Evolutionary conservation across 1,140 invertebrate genomes (phyloP).

Genomic region (Grapholita molesta): DNA sequence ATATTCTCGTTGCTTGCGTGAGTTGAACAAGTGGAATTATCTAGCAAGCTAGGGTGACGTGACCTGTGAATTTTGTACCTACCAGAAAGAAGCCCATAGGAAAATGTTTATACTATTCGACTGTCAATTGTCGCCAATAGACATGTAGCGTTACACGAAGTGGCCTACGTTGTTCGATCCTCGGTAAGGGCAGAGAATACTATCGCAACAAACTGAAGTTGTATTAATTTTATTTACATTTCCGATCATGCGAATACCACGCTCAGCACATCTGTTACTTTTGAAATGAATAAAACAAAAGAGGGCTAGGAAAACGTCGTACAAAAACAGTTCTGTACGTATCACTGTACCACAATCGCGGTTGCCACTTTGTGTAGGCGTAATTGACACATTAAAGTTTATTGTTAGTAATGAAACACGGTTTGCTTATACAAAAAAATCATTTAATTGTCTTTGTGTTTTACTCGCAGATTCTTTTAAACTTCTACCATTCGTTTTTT

Average conservation of each 20-base stretch:
- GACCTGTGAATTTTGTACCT: too few species aligned
- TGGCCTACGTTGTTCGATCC: too few species aligned
- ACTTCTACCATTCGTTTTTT: not conserved
- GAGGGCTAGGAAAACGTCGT: not conserved
- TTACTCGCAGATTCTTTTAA: not conserved
- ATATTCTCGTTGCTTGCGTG: too few species aligned
- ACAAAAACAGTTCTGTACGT: conserved; percentile 3
- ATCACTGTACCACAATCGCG: not conserved
- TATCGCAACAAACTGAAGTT: not conserved
- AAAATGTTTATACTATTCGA: too few species aligned
- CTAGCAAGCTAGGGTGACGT: too few species aligned
- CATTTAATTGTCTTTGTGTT: conserved; percentile 1
- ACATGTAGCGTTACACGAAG: too few species aligned
- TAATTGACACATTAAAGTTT: conserved; percentile 17
- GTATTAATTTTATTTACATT: not conserved
- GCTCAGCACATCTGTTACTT: conserved; percentile 8
- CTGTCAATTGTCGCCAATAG: too few species aligned
- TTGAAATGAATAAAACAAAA: conserved; percentile 17
- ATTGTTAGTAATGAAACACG: conserved; percentile 11
- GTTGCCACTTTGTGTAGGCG: conserved; percentile 2
- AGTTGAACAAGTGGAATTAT: too few species aligned
- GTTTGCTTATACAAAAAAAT: conserved; percentile 1
- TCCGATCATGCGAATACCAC: conserved; percentile 4
- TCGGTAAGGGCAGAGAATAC: not conserved
- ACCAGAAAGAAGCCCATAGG: too few species aligned